Base-by-base conservation (phyloP, 2,797 vertebrate species). In the Limnodromus scolopaceus region DNA sequence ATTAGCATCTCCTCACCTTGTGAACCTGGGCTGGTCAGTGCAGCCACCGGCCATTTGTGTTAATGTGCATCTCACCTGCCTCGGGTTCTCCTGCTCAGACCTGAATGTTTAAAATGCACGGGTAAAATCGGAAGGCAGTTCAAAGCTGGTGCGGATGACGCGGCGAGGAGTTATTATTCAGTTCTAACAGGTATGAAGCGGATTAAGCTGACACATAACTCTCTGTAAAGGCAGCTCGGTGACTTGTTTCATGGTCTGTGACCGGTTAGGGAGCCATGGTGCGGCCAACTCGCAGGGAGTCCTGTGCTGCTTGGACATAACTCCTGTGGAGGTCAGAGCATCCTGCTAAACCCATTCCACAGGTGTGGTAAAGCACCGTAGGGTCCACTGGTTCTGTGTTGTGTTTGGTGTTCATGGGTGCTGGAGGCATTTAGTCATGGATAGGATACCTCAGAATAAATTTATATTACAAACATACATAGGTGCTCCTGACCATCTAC, bases 381-480 rank as follows among this genome's bases (percentile, higher is more conserved):
- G 53, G 63, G 4, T 53, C 13, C 51, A 8, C 24, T 75, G 55
- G 3, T 49, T 86, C 57, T 57, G 22, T 45, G 39, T 51, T 8
- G 2, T 24, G 19, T 61, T 80, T 49, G n/a, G 16, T 78, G 48
- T 32, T 70, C 0, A 0, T 45, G 53, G 25, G 11, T 66, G 24
- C 12, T 68, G 71, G 64, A 89, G 36, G 10, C 34, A 8, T 63
- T 79, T 68, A 23, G 3, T 61, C 10, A 5, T 1, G 24, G 39
- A 9, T 23, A 30, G 9, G 8, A 45, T 53, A 49, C 45, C 24
- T 79, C 30, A 12, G 27, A 66, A 69, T 18, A 46, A 60, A 69
- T 10, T 3, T 16, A 1, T 10, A 2, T 34, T 41, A 9, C 5
- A 1, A 8, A 27, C 2, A 2, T 5, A 5, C 2, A 0, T 1